Base-by-base conservation (phyloP, 1,140 invertebrate genomes). In the Drosophila saltans region DNA sequence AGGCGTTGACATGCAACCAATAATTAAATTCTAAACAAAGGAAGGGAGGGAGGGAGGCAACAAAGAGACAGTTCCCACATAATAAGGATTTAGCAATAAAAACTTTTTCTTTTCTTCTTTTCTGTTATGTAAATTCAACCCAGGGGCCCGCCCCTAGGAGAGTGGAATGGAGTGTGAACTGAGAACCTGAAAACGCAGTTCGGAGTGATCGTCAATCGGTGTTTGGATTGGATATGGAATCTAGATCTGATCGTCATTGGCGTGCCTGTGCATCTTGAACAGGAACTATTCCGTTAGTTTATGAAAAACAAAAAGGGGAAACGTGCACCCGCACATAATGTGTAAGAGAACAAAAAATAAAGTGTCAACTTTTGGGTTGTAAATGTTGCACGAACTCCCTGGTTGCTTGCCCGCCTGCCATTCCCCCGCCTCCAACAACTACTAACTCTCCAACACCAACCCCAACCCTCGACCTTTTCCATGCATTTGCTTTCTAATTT, bases 11-110 rank as follows among this genome's bases (percentile, higher is more conserved):
- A 86, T 88, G 80, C 83, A 86, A 86, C 82, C 82, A 66, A 88
- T 88, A 88, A 88, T 88, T 88, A 89, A 88, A 88, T 73, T 72
- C 69, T 56, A 67, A 70, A 75, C 65, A 79, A n/a, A 66, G 56
- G 36, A 21, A 39, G 6, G 26, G 45, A 66, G 52, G 68, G 52
- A 68, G 58, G 28, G 45, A 52, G 52, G 63, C 41, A 58, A 62
- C 52, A 36, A 5, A 5, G 68, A 57, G 48, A 71, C 72, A 76
- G 59, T 88, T 88, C 83, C 84, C 83, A 88, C 83, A 88, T 89
- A 72, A 80, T 83, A 88, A 80, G 83, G 84, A 88, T 89, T 88
- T 88, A 77, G 84, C 83, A 86, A 88, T 86, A 86, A 85, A 73
- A 88, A 88, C 66, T 72, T 45, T 59, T 52, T 59, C 6, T 7